These are phyloP conservation scores for Masnerella sp. DNA, from an alignment of 2,888 invertebrate genomes.

Conservation along the genomic window DNA sequence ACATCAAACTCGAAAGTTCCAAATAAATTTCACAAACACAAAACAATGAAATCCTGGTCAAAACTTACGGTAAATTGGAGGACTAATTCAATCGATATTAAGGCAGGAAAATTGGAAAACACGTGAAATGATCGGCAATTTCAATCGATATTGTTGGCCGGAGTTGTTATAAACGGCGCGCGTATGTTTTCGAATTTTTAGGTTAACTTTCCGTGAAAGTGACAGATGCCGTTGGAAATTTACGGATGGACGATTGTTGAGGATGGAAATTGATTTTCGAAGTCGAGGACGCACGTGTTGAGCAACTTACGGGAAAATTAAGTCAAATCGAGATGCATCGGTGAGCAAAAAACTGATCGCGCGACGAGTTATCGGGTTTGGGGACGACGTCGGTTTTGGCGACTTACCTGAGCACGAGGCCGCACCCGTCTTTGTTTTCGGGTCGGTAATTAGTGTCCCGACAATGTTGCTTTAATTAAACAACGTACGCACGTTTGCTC, in stretches of 20 bases:
- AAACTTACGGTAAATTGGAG: too few species aligned
- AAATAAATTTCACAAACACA: background rate
- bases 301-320: slow-evolving; percentile 15
- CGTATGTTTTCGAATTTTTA: slow-evolving; percentile 43
- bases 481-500: slow-evolving; percentile 64
- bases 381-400: slow-evolving; percentile 1
- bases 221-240: slow-evolving; percentile 4
- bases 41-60: background rate
- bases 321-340: slow-evolving; percentile 27
- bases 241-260: background rate
- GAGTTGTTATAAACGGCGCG: slow-evolving; percentile 4
- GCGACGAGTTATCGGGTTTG: too few species aligned
- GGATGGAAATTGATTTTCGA: background rate
- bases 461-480: slow-evolving; percentile 49
- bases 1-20: background rate
- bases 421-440: slow-evolving; percentile 17
- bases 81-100: background rate
- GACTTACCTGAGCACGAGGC: slow-evolving; percentile 22
- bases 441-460: background rate
- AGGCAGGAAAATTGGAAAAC: background rate
- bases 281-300: slow-evolving; percentile 54
- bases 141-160: slow-evolving; percentile 33
- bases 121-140: background rate
- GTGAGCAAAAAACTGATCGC: slow-evolving; percentile 15
- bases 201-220: slow-evolving; percentile 60